Evolutionary conservation across 1,140 invertebrate genomes (phyloP).

Genomic region (Bombus difficillimus): DNA sequence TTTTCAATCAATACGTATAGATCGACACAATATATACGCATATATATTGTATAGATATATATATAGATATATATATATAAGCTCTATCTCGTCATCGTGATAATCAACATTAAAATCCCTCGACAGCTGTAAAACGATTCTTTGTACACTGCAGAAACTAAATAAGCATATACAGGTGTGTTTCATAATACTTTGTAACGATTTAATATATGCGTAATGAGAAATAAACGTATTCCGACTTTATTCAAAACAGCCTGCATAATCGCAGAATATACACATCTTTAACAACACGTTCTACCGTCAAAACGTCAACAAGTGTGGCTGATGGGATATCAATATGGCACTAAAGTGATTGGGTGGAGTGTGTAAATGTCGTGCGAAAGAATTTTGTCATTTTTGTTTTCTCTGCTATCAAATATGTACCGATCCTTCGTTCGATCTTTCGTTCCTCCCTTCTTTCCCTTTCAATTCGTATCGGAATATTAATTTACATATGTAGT

Average conservation of each 20-base stretch:
- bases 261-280: slow-evolving; percentile 67
- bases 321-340: slow-evolving; percentile 70
- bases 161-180: slow-evolving; percentile 47
- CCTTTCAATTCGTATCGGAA: neutral
- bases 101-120: slow-evolving; percentile 35
- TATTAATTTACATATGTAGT: neutral
- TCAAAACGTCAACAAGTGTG: slow-evolving; percentile 72
- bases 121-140: slow-evolving; percentile 38
- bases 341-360: slow-evolving; percentile 69
- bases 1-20: slow-evolving; percentile 15
- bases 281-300: slow-evolving; percentile 69
- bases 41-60: neutral
- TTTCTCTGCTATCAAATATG: slow-evolving; percentile 32
- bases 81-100: slow-evolving; percentile 15
- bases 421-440: neutral
- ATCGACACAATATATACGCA: neutral
- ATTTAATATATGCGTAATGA: slow-evolving; percentile 52
- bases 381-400: neutral
- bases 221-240: slow-evolving; percentile 61
- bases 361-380: slow-evolving; percentile 52
- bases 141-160: slow-evolving; percentile 59
- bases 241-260: slow-evolving; percentile 66
- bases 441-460: neutral
- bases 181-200: slow-evolving; percentile 53
- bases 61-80: neutral